Base-by-base conservation (phyloP, 2,113 vertebrate genomes). In the Megatriorchis doriae region DNA sequence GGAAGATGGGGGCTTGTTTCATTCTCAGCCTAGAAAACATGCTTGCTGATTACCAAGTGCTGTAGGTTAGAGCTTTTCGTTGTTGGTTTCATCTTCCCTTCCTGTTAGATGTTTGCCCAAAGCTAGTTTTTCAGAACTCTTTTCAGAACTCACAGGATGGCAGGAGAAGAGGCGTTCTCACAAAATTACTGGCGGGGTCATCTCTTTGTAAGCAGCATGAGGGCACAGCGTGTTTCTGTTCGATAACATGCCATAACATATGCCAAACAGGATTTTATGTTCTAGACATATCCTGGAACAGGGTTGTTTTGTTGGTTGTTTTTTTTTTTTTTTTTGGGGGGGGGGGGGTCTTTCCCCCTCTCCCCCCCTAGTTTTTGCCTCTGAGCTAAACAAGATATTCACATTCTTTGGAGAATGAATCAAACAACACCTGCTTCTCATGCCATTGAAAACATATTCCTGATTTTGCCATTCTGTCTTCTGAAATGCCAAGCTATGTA, bases 321-420 rank as follows among this genome's bases (percentile, higher is more conserved):
- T 38, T 38, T 38, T 38, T 38, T 38, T 38, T 45, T 36, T 36
- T 43, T 43, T 40, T 2, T 25, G 36, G 42, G 18, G 13, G 25
- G 36, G 42, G 14, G 13, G 7, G 9, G 13, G 6, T 42, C 14
- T 3, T 3, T 6, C 5, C 19, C 8, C 11, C 43, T 7, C 43
- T 7, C 3, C 3, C 7, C 5, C 22, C 9, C 11, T 8, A 31
- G 11, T 53, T 86, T 95, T 92, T 58, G 4, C 32, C 47, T 80
- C 61, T 47, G 29, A 88, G 43, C 65, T 77, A 32, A 90, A 84
- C 9, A 58, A 65, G 72, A 55, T 63, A n/a, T 3, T 86, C 36
- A 19, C 9, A 55, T 73, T 50, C 55, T 82, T 82, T 82, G 77
- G 36, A n/a, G n/a, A 73, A 56, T 29, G 9, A 82, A 71, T 81